Conservation (phyloP, 2,797 vertebrate species). For the Peromyscus nudipes region DNA sequence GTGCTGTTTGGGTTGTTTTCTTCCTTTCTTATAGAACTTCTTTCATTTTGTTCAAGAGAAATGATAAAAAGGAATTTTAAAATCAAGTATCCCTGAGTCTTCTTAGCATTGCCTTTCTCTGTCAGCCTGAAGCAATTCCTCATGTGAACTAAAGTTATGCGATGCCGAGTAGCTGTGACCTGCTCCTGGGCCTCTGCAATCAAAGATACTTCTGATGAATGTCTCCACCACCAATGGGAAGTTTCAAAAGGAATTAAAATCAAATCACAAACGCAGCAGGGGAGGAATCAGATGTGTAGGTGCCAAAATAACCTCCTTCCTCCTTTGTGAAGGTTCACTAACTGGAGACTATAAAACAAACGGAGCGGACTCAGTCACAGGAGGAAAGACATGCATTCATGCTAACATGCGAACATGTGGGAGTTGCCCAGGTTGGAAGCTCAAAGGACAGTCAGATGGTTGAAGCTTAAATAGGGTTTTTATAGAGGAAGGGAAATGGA, state of each 20-base stretch:
- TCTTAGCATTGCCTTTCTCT: neutral
- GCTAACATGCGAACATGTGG: neutral
- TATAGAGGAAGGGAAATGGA: neutral
- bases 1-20: slow-evolving; percentile 61
- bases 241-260: slow-evolving; percentile 55
- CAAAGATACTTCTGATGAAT: slow-evolving; percentile 44
- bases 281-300: neutral
- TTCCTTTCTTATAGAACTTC: neutral
- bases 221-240: neutral
- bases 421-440: neutral
- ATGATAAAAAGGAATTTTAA: slow-evolving; percentile 72
- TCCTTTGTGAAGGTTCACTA: neutral
- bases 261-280: neutral
- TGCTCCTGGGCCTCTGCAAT: neutral
- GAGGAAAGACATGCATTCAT: neutral
- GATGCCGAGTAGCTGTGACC: neutral
- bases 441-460: neutral
- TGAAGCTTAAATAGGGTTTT: neutral
- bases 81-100: slow-evolving; percentile 35
- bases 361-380: neutral
- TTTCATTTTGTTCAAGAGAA: slow-evolving; percentile 59
- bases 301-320: neutral
- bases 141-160: rapidly evolving
- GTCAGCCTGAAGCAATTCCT: slow-evolving; percentile 46
- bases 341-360: neutral